Evolutionary conservation across 1,140 invertebrate genomes (phyloP), one percentile per base, ranked within the genome.

Genomic region (Drosophila burlai): DNA sequence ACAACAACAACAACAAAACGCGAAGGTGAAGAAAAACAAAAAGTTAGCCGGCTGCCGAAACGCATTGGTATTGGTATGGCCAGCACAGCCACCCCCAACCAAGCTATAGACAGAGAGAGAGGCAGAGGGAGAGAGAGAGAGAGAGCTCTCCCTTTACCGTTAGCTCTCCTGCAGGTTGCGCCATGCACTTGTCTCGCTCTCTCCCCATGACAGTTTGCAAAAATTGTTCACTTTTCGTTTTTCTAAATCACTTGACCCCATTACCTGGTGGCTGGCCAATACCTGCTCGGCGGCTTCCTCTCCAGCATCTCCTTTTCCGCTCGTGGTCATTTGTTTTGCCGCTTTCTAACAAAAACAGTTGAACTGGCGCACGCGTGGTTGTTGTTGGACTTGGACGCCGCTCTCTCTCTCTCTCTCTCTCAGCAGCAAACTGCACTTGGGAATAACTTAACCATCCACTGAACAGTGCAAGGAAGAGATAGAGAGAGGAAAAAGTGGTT

Each of bases 321-420:
- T 79, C 62, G 64, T 86, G 83, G 83, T 80, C 84, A 87, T 87
- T 87, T 87, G 80, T 89, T 87, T 87, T 89, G 84, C 84, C 84
- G 84, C 84, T 87, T 87, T 87, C 84, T 87, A 87, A 89, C 84
- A 79, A 83, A 87, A 83, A 87, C 84, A 89, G 84, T 87, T 87
- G 84, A 87, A 89, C 78, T 87, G 79, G 84, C 84, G 84, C 84
- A 87, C 73, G 84, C 83, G 81, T 83, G 71, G 81, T 54, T 69
- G 55, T 58, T 36, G 72, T 65, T 67, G 43, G 40, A 21, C 42
- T 65, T 67, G 43, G 40, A 21, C 42, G 26, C 36, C 49, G 46
- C 60, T 69, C 42, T 46, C 59, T 64, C 38, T 38, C 31, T 49
- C 47, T 38, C 31, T 59, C 36, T 31, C 31, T 31, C 5, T 8